Evolutionary conservation across 1,140 invertebrate genomes (phyloP).

Genomic region (Solenopsis invicta): DNA sequence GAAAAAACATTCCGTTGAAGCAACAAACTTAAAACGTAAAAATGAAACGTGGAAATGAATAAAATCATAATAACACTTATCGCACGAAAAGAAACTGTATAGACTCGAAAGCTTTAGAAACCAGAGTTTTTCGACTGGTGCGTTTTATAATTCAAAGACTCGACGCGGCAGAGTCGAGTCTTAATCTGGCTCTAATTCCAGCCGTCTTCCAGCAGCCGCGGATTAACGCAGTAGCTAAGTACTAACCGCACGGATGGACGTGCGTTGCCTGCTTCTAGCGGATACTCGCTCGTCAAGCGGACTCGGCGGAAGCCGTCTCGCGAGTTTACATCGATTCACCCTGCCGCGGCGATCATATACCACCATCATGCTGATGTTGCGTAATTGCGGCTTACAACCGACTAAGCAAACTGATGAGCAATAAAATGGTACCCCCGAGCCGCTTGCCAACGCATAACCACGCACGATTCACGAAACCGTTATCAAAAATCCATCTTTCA

Average conservation of each 20-base stretch:
- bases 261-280: constrained; percentile 42
- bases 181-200: constrained; percentile 66
- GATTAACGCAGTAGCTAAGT: constrained; percentile 67
- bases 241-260: constrained; percentile 36
- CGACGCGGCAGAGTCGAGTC: constrained; percentile 33
- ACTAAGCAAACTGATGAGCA: constrained; percentile 71
- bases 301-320: constrained; percentile 60
- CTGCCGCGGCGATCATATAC: constrained; percentile 49
- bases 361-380: constrained; percentile 65
- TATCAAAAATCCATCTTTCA: constrained; percentile 34
- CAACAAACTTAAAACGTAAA: background rate
- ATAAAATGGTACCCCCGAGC: constrained; percentile 63
- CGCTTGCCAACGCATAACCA: constrained; percentile 1
- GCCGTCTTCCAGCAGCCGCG: constrained; percentile 65
- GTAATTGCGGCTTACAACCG: constrained; percentile 73
- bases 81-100: background rate
- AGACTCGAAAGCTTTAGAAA: constrained; percentile 5
- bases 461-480: constrained; percentile 34
- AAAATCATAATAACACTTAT: background rate
- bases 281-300: constrained; percentile 61
- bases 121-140: background rate
- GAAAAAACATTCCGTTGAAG: background rate
- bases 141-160: constrained; percentile 22
- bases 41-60: background rate
- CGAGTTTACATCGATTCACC: constrained; percentile 73